Percentiles rank a stretch among this genome's conserved stretches.
phyloP scores from a whole-genome alignment of 2,797 vertebrate species.

The Tympanoctomys barrerae region DNA sequence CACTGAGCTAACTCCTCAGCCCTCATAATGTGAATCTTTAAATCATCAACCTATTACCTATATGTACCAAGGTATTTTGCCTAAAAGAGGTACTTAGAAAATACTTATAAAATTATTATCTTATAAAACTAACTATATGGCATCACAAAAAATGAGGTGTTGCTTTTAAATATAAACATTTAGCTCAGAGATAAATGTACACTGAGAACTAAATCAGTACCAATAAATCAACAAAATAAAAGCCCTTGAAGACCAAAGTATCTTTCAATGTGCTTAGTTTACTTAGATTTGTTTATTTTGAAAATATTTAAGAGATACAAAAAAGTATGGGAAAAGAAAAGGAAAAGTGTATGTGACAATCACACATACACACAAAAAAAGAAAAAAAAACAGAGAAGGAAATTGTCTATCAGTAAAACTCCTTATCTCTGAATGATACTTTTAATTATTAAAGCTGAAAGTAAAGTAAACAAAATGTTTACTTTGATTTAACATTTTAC shows the following conservation, averaged over 20 bases:
- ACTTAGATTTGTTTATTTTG: neutral
- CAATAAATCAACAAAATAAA: neutral
- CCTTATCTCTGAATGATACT: conserved; percentile 59
- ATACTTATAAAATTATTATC: neutral
- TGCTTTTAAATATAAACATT: conserved; percentile 25
- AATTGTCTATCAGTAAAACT: conserved; percentile 2
- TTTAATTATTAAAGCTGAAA: conserved; percentile 75
- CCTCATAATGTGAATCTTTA: neutral
- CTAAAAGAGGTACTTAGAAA: neutral
- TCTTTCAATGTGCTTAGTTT: neutral
- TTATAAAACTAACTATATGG: neutral
- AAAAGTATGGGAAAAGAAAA: neutral
- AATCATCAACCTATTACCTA: neutral
- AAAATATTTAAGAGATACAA: neutral
- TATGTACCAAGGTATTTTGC: neutral
- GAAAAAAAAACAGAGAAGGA: neutral
- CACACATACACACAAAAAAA: no score
- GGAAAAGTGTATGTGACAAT: neutral
- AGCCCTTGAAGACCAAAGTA: neutral
- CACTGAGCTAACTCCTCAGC: no score
- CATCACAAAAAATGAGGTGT: neutral
- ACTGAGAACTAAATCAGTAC: neutral
- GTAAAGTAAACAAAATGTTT: conserved; percentile 68
- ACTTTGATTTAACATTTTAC: conserved; percentile 69
- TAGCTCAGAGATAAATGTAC: conserved; percentile 25